phyloP scores from a whole-genome alignment of 2,113 vertebrate genomes.

The Vimba vimba region DNA sequence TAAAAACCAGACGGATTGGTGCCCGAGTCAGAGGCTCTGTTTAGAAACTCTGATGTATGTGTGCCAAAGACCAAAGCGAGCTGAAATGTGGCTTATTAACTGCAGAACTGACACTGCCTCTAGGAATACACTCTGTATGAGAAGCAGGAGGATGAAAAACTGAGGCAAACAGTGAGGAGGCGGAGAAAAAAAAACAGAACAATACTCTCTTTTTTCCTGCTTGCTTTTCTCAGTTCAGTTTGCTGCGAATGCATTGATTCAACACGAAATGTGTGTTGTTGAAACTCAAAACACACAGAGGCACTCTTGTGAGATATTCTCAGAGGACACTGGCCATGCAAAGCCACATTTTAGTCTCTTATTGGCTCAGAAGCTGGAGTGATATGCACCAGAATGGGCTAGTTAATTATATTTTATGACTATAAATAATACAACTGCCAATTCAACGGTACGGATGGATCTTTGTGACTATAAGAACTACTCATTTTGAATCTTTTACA shows the following conservation, averaged over 20 bases:
- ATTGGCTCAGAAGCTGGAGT: constrained; percentile 23
- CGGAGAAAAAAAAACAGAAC: background rate
- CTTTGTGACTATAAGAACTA: constrained; percentile 53
- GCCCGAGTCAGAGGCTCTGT: constrained; percentile 58
- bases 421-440: background rate
- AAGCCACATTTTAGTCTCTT: background rate
- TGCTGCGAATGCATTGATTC: constrained; percentile 40
- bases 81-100: constrained; percentile 47
- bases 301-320: constrained; percentile 9
- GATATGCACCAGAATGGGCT: constrained; percentile 29
- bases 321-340: constrained; percentile 33
- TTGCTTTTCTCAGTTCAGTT: background rate
- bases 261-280: constrained; percentile 34
- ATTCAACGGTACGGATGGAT: background rate
- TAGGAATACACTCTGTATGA: constrained; percentile 27
- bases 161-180: constrained; percentile 6
- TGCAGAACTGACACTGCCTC: constrained; percentile 43
- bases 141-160: constrained; percentile 14
- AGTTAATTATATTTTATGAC: constrained; percentile 43
- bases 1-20: constrained; percentile 57
- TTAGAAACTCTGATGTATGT: constrained; percentile 68
- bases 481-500: constrained; percentile 65
- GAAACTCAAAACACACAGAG: constrained; percentile 42
- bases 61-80: constrained; percentile 62
- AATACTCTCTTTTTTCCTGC: constrained; percentile 35